Base-by-base conservation (phyloP, 2,113 vertebrate genomes). In the Gymnocephalus cernua region DNA sequence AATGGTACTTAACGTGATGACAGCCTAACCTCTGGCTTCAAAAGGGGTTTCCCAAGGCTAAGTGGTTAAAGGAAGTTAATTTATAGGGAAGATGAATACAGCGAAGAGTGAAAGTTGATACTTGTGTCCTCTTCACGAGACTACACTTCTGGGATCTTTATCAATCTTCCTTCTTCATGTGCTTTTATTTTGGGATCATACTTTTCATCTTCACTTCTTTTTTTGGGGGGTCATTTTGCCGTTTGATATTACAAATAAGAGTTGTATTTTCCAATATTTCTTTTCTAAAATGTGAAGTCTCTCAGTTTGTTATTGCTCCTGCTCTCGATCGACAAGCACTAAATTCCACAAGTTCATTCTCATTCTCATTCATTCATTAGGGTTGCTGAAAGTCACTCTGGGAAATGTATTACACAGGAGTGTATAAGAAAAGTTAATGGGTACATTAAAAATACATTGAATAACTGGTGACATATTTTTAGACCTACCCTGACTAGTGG, bases 401-500 rank as follows among this genome's bases (percentile, higher is more conserved):
- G 58, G 58, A 19, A 61, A 61, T 32, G 58, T 35, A 35, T 61
- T 2, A 35, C 27, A 35, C 29, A 32, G 57, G 27, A 10, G 38
- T 11, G 11, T 41, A 41, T 11, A 41, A 41, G 38, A 11, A 10
- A 38, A 1, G 35, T 38, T 38, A 38, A 8, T 38, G 35, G 1
- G 35, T 9, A 8, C 35, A 38, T 38, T 18, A 8, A 32, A 1
- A 27, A 18, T 58, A 2, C 32, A 4, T 29, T 57, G 18, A 50
- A 19, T 53, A 44, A 44, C 4, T 16, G 29, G 6, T 23, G 13
- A 50, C 3, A 4, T 57, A 48, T 53, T 61, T 32, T 0, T 50
- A 35, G 74, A 96, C 97, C 91, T 95, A 99, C 98, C 97, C 92
- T 97, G 97, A 94, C 96, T 98, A 95, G 95, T 96, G 68, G 97